phyloP scores from a whole-genome alignment of 2,888 invertebrate species.

The Microdon myrmicae region DNA sequence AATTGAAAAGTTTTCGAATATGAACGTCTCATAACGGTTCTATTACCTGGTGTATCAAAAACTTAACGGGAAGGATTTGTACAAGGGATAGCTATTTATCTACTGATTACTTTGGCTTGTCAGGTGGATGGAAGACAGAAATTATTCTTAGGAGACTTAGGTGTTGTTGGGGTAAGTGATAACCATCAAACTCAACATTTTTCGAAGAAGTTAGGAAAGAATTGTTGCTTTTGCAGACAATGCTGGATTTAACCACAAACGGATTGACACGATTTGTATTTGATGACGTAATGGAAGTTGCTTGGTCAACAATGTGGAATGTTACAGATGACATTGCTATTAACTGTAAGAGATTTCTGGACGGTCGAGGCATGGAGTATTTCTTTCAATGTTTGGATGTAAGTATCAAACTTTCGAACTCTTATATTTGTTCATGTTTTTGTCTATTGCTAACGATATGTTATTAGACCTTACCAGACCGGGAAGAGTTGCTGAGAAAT shows the following conservation, averaged over 20 bases:
- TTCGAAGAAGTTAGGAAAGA: neutral
- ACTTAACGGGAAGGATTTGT: constrained; percentile 90
- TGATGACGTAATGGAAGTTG: constrained; percentile 96
- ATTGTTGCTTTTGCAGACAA: constrained; percentile 71
- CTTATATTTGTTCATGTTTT: no score
- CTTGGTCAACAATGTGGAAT: constrained; percentile 99
- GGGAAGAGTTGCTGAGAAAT: constrained; percentile 90
- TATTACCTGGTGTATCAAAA: constrained; percentile 83
- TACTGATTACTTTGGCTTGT: constrained; percentile 94
- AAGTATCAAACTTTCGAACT: constrained; percentile 57
- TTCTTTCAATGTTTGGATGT: constrained; percentile 90
- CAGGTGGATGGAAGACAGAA: constrained; percentile 96
- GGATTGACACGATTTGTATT: constrained; percentile 81
- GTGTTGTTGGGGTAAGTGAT: constrained; percentile 80
- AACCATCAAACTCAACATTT: neutral
- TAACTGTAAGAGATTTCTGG: constrained; percentile 91
- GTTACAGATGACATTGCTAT: constrained; percentile 94
- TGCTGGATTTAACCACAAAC: constrained; percentile 87
- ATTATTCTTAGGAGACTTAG: constrained; percentile 87
- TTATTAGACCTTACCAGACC: constrained; percentile 83
- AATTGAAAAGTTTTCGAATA: constrained; percentile 85
- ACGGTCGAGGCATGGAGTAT: constrained; percentile 87
- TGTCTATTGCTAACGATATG: constrained; percentile 16
- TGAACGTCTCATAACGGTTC: constrained; percentile 83
- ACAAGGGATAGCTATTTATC: constrained; percentile 92